Percentiles rank a stretch among this genome's conserved stretches.
Conservation (phyloP, 2,113 vertebrate genomes). For the Calyptommatus sinebrachiatus region DNA sequence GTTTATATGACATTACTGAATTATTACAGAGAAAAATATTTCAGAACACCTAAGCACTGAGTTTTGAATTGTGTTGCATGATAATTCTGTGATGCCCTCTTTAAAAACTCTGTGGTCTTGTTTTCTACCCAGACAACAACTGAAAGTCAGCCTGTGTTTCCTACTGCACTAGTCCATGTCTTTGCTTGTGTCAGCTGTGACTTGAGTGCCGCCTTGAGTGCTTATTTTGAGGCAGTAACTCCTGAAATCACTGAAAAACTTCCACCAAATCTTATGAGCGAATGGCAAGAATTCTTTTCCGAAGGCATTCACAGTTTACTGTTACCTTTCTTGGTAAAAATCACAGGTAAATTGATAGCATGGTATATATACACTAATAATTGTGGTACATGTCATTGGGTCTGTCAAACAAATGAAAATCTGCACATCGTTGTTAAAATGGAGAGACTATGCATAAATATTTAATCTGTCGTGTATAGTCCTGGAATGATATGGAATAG, state of each 20-base stretch:
- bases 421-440: not conserved
- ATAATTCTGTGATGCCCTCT: not conserved
- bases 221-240: constrained; percentile 78
- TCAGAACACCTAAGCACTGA: not conserved
- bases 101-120: not conserved
- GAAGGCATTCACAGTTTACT: constrained; percentile 89
- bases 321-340: constrained; percentile 84
- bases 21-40: not conserved
- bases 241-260: constrained; percentile 70
- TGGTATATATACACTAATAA: not conserved
- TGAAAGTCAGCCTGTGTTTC: constrained; percentile 77
- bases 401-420: not conserved
- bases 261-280: constrained; percentile 79
- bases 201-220: constrained; percentile 79
- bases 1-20: constrained; percentile 11
- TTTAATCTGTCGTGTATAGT: not conserved
- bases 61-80: not conserved
- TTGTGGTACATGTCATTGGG: not conserved
- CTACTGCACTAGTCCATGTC: constrained; percentile 84
- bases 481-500: no score
- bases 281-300: constrained; percentile 94
- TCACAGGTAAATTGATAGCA: constrained; percentile 78
- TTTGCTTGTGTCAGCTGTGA: constrained; percentile 86
- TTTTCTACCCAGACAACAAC: constrained; percentile 75
- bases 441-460: not conserved